These are phyloP conservation scores for Crocodylus rhombifer DNA, from an alignment of 2,797 vertebrate species.

Conservation along the genomic window DNA sequence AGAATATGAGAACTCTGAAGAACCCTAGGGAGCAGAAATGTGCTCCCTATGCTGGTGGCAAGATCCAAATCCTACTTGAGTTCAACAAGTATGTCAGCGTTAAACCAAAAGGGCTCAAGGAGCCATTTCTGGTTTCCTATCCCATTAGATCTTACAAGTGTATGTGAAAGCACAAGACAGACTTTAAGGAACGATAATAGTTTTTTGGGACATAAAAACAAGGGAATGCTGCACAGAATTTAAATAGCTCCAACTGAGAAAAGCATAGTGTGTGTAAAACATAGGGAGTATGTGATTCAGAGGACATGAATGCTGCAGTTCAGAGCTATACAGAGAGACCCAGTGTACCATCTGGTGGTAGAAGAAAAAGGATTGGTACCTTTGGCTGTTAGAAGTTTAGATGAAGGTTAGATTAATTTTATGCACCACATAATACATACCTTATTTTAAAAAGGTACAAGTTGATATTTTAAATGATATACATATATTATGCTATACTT, in stretches of 20 bases:
- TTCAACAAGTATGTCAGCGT: not conserved
- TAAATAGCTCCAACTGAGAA: not conserved
- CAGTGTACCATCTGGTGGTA: not conserved
- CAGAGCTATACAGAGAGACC: not conserved
- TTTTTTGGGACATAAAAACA: not conserved
- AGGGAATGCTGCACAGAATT: not conserved
- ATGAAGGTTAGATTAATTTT: not conserved
- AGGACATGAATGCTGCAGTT: not conserved
- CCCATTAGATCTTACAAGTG: not conserved
- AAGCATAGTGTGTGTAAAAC: not conserved
- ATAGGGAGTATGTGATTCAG: not conserved
- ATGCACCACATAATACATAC: not conserved
- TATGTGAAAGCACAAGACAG: not conserved
- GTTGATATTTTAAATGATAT: not conserved
- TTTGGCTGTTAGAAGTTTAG: not conserved
- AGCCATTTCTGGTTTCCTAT: not conserved
- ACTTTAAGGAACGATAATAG: not conserved
- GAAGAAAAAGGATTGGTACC: not conserved
- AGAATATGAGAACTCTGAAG: not conserved
- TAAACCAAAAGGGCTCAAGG: not conserved
- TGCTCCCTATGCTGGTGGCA: not conserved
- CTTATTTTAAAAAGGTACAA: fast-evolving
- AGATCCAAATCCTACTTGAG: not conserved
- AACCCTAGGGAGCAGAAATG: not conserved
- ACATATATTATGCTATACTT: not conserved